Conservation (phyloP, 2,888 invertebrate genomes). For the Brachyptera risi region DNA sequence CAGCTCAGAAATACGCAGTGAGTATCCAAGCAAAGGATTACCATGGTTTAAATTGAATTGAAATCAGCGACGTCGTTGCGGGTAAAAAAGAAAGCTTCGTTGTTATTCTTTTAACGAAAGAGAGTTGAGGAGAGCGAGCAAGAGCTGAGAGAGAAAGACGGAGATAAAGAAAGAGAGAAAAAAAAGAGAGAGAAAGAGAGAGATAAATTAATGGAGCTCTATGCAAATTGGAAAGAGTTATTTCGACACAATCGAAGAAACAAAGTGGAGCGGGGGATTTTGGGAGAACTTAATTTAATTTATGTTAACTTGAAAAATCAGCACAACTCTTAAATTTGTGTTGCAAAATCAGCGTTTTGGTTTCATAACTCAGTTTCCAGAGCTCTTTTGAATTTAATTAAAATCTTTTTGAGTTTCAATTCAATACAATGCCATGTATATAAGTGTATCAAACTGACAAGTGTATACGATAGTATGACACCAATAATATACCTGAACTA, state of each 20-base stretch:
- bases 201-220: conserved; percentile 26
- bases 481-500: too few relatives aligned
- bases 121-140: too few relatives aligned
- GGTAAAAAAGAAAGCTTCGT: background rate
- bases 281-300: conserved; percentile 5
- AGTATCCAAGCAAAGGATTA: background rate
- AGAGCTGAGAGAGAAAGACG: too few relatives aligned
- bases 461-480: too few relatives aligned
- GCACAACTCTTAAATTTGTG: background rate
- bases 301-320: conserved; percentile 2
- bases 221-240: conserved; percentile 27
- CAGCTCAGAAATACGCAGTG: background rate
- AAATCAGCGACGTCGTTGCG: background rate
- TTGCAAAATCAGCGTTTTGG: background rate
- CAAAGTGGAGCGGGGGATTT: conserved; percentile 12
- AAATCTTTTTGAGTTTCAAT: too few relatives aligned
- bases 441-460: too few relatives aligned
- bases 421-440: too few relatives aligned
- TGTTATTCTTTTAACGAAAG: conserved; percentile 17
- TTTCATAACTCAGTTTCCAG: background rate
- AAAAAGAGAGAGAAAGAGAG: too few relatives aligned
- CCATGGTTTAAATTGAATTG: background rate
- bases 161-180: too few relatives aligned
- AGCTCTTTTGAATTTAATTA: too few relatives aligned
- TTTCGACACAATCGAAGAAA: conserved; percentile 23